Evolutionary conservation across 2,113 vertebrate species (phyloP), one percentile per base, ranked within the genome.

Genomic region (Zosterops pallidus): DNA sequence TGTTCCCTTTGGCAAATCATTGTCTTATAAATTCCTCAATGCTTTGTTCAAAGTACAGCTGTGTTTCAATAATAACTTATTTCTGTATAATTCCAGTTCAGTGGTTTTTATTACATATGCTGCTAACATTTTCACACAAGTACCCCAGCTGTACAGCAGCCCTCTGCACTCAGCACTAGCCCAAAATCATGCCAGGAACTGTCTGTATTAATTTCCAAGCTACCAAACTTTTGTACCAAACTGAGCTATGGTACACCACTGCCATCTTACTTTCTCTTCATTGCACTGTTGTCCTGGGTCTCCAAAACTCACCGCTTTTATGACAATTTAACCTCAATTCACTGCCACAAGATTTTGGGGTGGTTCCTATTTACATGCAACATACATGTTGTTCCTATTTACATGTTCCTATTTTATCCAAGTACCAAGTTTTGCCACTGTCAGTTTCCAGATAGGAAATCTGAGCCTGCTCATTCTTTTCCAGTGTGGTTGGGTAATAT

Each of bases 1-100:
- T 39, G 18, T 79, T 93, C 90, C 90, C 92, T 96, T 93, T 95
- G 88, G 93, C 93, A 93, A 95, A 95, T 95, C 52, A 28, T 94
- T 90, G 92, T 95, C 83, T 96, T 95, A 93, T 72, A 79, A 92
- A 94, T 89, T 91, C 90, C 72, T 86, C 86, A 64, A 75, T 0
- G 17, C 86, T 93, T 79, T 94, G 92, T 94, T 93, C 92, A 68
- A 97, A 94, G 88, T 95, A 84, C 90, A 95, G 88, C 94, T 93
- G 94, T 94, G 80, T 90, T 95, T 97, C 95, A 96, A 79, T 90
- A 92, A 94, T 71, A 93, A 90, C 88, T 95, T 90, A 78, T 92
- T 89, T 93, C 89, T 93, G 86, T 92, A 75, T 84, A 79, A 90
- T 95, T 94, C 62, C 77, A 95, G 44, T 55, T 90, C 53, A 39